Base-by-base conservation (phyloP, 1,140 invertebrate species). In the Hetaerina americana region DNA sequence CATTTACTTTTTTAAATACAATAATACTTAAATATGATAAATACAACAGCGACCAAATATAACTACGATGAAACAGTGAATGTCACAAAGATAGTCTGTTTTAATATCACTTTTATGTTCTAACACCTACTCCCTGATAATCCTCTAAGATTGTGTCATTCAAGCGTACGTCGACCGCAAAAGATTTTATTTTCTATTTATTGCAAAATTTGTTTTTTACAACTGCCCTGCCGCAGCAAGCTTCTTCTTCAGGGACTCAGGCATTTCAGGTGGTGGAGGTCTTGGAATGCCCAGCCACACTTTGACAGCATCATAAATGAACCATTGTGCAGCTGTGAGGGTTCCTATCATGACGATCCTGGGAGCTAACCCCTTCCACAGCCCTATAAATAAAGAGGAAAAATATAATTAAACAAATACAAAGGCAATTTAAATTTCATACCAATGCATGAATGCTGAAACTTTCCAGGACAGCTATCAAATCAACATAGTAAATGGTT, bases 191-290 rank as follows among this genome's bases (percentile, higher is more conserved):
- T n/a, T 57, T n/a, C 15, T 5, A 12, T 18, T n/a, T 5, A n/a
- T 57, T 2, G 15, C 40, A 57, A 12, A 12, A 3, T 3, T 57
- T n/a, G n/a, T n/a, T 57, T 18, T 57, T 2, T 10, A n/a, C 24
- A 25, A 68, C 18, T 68, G n/a, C 24, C 27, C 25, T 18, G 67
- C 67, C 2, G 83, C 87, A 72, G 84, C 88, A 27, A 94, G 81
- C 80, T 95, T 93, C 82, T 89, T 89, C 81, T 93, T 95, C 76
- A 99, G 86, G 15, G 94, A 96, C 80, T 95, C 96, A 57, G 97
- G 97, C 96, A 98, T 98, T 81, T 93, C 90, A 80, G 96, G 94
- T 82, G 97, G 97, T 83, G 98, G 97, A 78, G 97, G 97, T 69
- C 92, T 85, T 8, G 92, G 92, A 76, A 94, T 85, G 68, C 83